phyloP scores from a whole-genome alignment of 1,140 invertebrate genomes.

The Drosophila murphyi region DNA sequence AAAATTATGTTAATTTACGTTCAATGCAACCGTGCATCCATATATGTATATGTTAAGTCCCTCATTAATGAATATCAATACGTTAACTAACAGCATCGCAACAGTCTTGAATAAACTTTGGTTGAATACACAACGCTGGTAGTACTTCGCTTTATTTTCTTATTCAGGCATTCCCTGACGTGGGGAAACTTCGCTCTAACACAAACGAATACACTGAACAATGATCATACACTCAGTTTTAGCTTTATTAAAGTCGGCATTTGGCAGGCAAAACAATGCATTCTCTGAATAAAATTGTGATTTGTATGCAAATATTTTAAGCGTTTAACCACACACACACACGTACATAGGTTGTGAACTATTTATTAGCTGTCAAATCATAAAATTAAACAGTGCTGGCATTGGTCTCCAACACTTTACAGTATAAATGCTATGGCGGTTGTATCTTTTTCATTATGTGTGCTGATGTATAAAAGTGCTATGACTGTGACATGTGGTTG shows the following conservation, averaged over 20 bases:
- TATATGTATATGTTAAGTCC: no score
- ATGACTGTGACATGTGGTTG: constrained; percentile 57
- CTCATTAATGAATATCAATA: no score
- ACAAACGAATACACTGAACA: no score
- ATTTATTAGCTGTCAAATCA: constrained; percentile 7
- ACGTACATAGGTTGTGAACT: neutral
- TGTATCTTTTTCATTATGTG: constrained; percentile 2
- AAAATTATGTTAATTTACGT: no score
- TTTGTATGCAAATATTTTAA: constrained; percentile 72
- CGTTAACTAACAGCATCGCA: no score
- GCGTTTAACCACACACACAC: constrained; percentile 42
- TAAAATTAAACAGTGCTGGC: constrained; percentile 4
- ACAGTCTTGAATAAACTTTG: no score
- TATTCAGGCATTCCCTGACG: no score
- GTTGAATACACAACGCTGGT: no score
- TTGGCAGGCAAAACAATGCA: constrained; percentile 27
- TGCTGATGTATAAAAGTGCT: constrained; percentile 14
- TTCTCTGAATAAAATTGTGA: constrained; percentile 52
- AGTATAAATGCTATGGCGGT: neutral
- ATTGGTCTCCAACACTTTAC: constrained; percentile 1
- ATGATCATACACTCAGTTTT: no score
- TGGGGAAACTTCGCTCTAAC: no score
- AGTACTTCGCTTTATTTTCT: no score
- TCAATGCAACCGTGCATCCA: no score
- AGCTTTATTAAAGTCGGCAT: neutral